These are phyloP conservation scores for Megaleporinus macrocephalus DNA, from an alignment of 2,113 vertebrate species.

Conservation along the genomic window DNA sequence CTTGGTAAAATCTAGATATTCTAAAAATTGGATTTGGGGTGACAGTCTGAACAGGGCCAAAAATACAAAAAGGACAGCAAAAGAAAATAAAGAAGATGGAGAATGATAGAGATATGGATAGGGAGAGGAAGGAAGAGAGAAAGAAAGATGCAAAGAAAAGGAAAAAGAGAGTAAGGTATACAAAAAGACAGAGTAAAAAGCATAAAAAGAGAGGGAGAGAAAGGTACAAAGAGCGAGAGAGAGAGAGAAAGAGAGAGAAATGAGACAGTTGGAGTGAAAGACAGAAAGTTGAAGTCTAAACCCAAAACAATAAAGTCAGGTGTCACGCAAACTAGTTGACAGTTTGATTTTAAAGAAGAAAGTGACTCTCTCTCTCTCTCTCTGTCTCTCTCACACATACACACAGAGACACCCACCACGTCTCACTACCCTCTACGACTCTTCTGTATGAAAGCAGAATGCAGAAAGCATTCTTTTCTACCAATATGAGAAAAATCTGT, in stretches of 20 bases:
- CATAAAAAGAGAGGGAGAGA: neutral
- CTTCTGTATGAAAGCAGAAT: neutral
- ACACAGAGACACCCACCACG: neutral
- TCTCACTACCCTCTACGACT: neutral
- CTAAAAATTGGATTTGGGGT: too few relatives aligned
- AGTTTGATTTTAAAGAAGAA: slow-evolving; percentile 28
- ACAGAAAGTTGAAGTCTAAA: neutral
- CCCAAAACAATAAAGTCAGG: slow-evolving; percentile 14
- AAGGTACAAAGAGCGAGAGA: neutral
- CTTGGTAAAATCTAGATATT: too few relatives aligned
- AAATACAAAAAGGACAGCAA: too few relatives aligned
- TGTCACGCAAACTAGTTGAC: slow-evolving; percentile 30
- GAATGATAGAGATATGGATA: too few relatives aligned
- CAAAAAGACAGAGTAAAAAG: neutral
- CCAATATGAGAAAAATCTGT: neutral
- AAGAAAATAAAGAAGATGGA: too few relatives aligned
- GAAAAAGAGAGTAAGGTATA: neutral
- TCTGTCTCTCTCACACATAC: neutral
- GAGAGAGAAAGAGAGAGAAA: neutral
- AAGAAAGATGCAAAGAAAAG: neutral
- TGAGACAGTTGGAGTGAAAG: neutral
- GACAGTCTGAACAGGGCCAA: too few relatives aligned
- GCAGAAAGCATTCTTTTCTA: neutral
- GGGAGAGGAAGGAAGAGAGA: too few relatives aligned
- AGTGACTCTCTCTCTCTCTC: neutral